Evolutionary conservation across 2,888 invertebrate species (phyloP), one percentile per base, ranked within the genome.

Genomic region (Diloba caeruleocephala): DNA sequence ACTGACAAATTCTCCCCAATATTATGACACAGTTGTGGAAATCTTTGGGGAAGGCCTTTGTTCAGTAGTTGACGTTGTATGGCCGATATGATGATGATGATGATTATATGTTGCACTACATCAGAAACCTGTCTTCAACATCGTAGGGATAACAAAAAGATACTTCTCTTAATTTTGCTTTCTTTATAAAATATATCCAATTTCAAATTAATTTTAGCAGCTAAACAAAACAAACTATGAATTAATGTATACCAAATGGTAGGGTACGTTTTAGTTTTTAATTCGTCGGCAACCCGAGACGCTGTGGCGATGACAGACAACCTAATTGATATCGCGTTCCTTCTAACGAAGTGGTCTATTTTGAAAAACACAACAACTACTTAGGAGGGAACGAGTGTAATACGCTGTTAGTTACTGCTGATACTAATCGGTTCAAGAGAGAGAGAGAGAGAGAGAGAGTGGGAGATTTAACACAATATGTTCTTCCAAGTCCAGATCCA

Each of bases 251-350:
- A 43, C 76, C 78, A 76, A 79, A 74, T 76, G 79, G 70, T 66
- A 57, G 63, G 61, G 58, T 57, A 59, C 42, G 60, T 69, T 77
- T 73, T 72, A 57, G 71, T 78, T 79, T 78, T 76, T 78, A 83
- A 81, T 78, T 81, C 76, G 71, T 68, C 72, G 66, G 88, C 71
- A 87, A 90, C 72, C 54, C 60, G 74, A 91, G 67, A 79, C 84
- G 59, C 62, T 52, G 60, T 60, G 71, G 63, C 59, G 86, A 74
- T 79, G 90, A 89, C 88, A 85, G 85, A 76, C 80, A 76, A 82
- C 79, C 86, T 90, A 89, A 91, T 90, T 90, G 88, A 88, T 90
- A 90, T 92, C 88, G 78, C 71, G 81, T 91, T 90, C 70, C 87
- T 66, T 70, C 73, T 69, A 79, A 81, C 77, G 74, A 84, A 89